phyloP scores from a whole-genome alignment of 2,797 vertebrate genomes.

The Gymnothorax reevesii region DNA sequence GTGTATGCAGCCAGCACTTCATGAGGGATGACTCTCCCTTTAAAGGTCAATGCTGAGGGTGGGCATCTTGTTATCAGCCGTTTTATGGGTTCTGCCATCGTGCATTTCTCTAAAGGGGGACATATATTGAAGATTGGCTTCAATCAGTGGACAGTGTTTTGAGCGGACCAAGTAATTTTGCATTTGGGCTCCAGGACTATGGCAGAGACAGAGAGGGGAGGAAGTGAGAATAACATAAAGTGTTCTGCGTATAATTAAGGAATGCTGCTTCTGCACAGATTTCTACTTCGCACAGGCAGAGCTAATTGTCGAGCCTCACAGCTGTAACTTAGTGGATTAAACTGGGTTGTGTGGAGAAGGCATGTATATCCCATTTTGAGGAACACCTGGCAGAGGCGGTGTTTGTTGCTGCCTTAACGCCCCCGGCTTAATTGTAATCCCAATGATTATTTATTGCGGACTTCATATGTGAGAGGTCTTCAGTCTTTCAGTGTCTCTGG shows the following conservation, averaged over 20 bases:
- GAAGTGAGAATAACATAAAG: not conserved
- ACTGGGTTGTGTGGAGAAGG: not conserved
- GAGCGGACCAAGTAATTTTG: not conserved
- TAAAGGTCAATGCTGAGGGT: conserved; percentile 1
- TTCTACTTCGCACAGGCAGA: not conserved
- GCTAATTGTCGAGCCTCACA: not conserved
- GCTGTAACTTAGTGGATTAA: not conserved
- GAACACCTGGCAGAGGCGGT: not conserved
- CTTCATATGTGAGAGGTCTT: not conserved
- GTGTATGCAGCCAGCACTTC: not conserved
- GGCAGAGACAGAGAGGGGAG: not conserved
- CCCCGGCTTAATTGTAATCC: not conserved
- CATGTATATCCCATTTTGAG: not conserved
- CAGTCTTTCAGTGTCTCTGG: not conserved
- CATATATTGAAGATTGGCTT: not conserved
- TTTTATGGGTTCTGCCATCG: not conserved
- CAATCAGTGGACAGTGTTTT: not conserved
- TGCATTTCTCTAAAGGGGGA: not conserved
- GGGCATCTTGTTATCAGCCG: not conserved
- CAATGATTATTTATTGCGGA: not conserved
- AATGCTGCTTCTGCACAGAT: not conserved
- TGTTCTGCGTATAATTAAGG: not conserved
- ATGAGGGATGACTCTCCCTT: not conserved
- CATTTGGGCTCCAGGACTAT: not conserved
- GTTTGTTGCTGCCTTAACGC: not conserved